phyloP scores from a whole-genome alignment of 2,888 invertebrate species.

The Plebejus anna region DNA sequence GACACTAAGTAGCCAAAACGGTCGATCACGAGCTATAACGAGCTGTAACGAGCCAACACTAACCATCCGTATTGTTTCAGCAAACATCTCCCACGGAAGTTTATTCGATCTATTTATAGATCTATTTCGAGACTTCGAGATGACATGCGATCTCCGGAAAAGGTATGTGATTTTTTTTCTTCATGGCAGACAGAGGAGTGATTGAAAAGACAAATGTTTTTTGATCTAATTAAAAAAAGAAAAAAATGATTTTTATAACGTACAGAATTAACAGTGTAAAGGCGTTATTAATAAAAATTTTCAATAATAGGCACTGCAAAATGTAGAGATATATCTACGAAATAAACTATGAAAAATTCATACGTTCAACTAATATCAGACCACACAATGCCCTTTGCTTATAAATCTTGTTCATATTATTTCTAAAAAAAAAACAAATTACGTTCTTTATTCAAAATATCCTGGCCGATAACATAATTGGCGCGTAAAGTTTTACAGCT shows the following conservation, averaged over 20 bases:
- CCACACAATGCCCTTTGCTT: too few species aligned
- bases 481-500: conserved; percentile 12
- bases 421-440: background rate
- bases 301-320: too few species aligned
- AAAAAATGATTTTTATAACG: too few species aligned
- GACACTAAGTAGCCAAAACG: conserved; percentile 27
- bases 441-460: conserved; percentile 7
- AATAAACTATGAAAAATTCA: too few species aligned
- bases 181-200: background rate
- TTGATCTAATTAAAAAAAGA: background rate
- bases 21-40: conserved; percentile 19
- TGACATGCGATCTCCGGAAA: background rate
- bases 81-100: conserved; percentile 66
- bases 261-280: too few species aligned
- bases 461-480: conserved; percentile 17
- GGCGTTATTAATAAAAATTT: too few species aligned
- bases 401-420: background rate
- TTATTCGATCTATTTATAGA: background rate
- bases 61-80: conserved; percentile 53
- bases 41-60: conserved; percentile 37
- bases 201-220: background rate
- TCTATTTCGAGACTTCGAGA: conserved; percentile 48
- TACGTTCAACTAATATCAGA: too few species aligned
- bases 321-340: too few species aligned
- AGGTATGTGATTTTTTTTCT: background rate